Base-by-base conservation (phyloP, 1,140 invertebrate species). In the Euwallacea similis region DNA sequence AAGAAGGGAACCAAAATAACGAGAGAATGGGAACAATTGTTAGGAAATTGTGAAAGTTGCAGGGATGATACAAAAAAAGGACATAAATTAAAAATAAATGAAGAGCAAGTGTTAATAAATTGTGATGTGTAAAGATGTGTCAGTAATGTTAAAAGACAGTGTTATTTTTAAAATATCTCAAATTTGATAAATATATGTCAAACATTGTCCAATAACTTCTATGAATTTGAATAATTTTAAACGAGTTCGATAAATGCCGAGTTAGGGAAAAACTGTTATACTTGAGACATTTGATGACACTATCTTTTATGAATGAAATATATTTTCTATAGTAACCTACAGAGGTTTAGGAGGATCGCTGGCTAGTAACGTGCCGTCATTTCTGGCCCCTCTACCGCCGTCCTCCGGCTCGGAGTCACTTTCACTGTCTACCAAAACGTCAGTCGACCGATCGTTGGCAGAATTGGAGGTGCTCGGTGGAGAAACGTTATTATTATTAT, bases 261-360 rank as follows among this genome's bases (percentile, higher is more conserved):
- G 21, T 33, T 33, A 33, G 1, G 21, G 4, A 4, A 33, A 33
- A 33, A 33, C 21, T 33, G 1, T 33, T 33, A 33, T 2, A 33
- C 21, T 33, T 33, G 21, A 33, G 21, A 33, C 21, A 33, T 33
- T 33, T 33, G 21, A 33, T 33, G 21, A 33, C 21, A 33, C 21
- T 33, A 33, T 33, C 21, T 33, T 33, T 33, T 33, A 33, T 33
- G 21, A 33, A 33, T 33, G 21, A 33, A 33, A 33, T 33, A 33
- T 33, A 33, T 33, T 33, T 33, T 33, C 1, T 33, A 33, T 33
- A 33, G 11, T 11, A 61, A 90, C 94, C 93, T 87, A 97, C 94
- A 98, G 88, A 76, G 97, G 96, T 82, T 97, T 94, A 6, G 96
- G 95, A 21, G 96, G 95, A 85, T 98, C 96, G 78, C 95, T 97